These are phyloP conservation scores for Callorhinus ursinus DNA, from an alignment of 2,113 vertebrate species.

Conservation along the genomic window DNA sequence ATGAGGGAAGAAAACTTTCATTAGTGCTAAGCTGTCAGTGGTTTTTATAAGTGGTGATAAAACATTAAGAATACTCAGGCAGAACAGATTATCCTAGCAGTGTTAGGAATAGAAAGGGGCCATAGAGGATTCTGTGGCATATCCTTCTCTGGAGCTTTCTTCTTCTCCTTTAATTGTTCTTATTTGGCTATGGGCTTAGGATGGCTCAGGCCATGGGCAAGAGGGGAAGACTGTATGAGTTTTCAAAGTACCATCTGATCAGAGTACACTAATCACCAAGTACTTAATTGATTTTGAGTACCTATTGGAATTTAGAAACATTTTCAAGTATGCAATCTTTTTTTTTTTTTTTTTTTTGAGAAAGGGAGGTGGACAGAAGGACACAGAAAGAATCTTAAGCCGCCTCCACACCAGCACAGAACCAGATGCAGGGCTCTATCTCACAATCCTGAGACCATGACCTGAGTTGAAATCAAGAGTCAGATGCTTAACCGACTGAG, in stretches of 20 bases:
- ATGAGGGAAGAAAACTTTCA: slow-evolving; percentile 37
- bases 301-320: neutral
- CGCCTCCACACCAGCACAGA: neutral
- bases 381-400: neutral
- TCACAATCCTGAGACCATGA: neutral
- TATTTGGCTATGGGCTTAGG: neutral
- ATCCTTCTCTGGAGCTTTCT: neutral
- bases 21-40: slow-evolving; percentile 5
- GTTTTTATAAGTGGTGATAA: slow-evolving; percentile 48
- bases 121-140: neutral
- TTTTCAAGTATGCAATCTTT: slow-evolving; percentile 28
- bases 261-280: neutral
- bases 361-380: neutral
- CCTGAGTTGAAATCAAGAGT: neutral
- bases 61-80: neutral
- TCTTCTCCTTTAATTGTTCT: neutral
- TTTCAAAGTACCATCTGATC: slow-evolving; percentile 29
- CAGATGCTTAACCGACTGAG: neutral
- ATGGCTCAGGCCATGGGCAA: neutral
- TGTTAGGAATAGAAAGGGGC: neutral
- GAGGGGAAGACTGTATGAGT: neutral
- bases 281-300: slow-evolving; percentile 15
- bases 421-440: neutral
- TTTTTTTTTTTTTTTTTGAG: neutral
- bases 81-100: slow-evolving; percentile 20